A percentile compares a stretch with the other conserved stretches of the same genome.
These are phyloP conservation scores for Lacerta viridis DNA, from an alignment of 2,797 vertebrate species.

Conservation along the genomic window DNA sequence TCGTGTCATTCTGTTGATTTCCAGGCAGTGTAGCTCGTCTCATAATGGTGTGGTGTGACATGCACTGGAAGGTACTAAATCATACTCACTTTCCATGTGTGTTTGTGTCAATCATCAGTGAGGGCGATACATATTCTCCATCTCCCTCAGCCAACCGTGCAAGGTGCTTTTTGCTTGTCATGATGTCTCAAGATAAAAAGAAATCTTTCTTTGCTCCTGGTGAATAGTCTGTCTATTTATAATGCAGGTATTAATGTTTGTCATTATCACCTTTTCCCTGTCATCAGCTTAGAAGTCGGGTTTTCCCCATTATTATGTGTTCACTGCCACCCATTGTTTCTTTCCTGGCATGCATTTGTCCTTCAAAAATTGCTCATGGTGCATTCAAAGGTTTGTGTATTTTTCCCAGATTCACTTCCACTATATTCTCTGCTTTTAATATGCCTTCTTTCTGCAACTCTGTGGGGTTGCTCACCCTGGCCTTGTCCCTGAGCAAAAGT, in stretches of 20 bases:
- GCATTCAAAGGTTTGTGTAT: constrained; percentile 33
- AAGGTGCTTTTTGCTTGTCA: constrained; percentile 33
- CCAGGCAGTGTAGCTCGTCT: constrained; percentile 8
- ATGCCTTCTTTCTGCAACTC: constrained; percentile 31
- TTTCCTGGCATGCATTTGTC: constrained; percentile 30
- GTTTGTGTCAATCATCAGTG: constrained; percentile 23
- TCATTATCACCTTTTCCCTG: background rate
- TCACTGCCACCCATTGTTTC: constrained; percentile 4
- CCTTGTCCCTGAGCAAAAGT: background rate
- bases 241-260: background rate
- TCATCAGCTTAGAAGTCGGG: background rate
- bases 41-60: background rate
- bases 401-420: constrained; percentile 39
- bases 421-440: constrained; percentile 37
- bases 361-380: constrained; percentile 20
- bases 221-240: constrained; percentile 2
- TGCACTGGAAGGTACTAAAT: background rate
- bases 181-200: constrained; percentile 32
- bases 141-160: background rate
- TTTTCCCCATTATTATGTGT: background rate
- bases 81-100: constrained; percentile 5
- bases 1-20: constrained; percentile 7
- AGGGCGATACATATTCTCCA: background rate
- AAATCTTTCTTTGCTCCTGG: constrained; percentile 11
- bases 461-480: background rate